These are phyloP conservation scores for Agonum fuliginosum DNA, from an alignment of 2,888 invertebrate species.

Conservation along the genomic window DNA sequence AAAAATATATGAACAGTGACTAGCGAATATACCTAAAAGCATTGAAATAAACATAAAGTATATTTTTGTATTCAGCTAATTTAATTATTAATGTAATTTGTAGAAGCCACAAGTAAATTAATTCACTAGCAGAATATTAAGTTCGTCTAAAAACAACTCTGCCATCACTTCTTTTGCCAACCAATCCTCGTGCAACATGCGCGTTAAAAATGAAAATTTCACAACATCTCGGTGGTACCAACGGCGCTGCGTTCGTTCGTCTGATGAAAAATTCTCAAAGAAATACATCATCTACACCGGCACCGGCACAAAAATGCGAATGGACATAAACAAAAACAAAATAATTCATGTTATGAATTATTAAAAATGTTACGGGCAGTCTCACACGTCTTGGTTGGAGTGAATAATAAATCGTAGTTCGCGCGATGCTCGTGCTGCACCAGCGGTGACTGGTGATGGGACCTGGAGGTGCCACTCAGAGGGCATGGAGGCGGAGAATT, in stretches of 20 bases:
- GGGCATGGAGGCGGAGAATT: neutral
- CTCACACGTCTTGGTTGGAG: constrained; percentile 45
- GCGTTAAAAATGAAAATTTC: constrained; percentile 24
- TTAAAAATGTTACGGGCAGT: constrained; percentile 54
- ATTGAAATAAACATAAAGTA: no score
- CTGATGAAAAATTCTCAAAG: constrained; percentile 54
- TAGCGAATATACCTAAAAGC: no score
- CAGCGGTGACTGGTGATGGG: constrained; percentile 6
- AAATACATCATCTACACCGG: constrained; percentile 50
- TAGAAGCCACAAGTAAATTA: no score
- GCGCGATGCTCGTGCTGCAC: constrained; percentile 28
- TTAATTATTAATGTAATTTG: no score
- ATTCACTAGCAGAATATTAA: constrained; percentile 8
- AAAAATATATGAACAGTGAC: no score
- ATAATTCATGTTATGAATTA: constrained; percentile 58
- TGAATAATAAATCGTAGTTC: constrained; percentile 53
- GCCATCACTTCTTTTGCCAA: constrained; percentile 1
- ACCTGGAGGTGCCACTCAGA: constrained; percentile 35
- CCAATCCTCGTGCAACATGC: constrained; percentile 5
- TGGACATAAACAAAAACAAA: constrained; percentile 56
- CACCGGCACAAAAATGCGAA: constrained; percentile 45
- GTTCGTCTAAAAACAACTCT: neutral
- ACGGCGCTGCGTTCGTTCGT: neutral
- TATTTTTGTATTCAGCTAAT: no score
- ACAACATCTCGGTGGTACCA: neutral